A percentile compares a stretch with the other conserved stretches of the same genome.
These are phyloP conservation scores for Scolopax mira DNA, from an alignment of 2,113 vertebrate genomes.

Conservation along the genomic window DNA sequence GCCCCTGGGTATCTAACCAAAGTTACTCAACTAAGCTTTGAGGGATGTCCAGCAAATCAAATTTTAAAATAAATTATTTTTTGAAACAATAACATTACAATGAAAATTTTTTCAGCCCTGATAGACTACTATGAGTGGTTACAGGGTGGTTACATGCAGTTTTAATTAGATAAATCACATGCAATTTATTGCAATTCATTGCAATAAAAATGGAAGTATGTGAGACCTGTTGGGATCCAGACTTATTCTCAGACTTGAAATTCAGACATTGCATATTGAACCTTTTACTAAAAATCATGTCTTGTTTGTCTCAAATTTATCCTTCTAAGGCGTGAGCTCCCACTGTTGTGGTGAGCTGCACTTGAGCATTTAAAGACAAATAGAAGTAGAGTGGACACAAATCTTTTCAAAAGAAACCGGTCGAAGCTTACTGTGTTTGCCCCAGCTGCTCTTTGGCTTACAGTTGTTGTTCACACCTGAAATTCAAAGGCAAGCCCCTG, in stretches of 20 bases:
- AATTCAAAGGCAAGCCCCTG: background rate
- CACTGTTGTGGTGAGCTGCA: background rate
- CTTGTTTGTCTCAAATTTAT: background rate
- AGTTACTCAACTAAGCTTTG: background rate
- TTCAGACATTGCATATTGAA: background rate
- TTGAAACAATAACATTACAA: background rate
- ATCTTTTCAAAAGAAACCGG: background rate
- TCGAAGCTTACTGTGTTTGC: background rate
- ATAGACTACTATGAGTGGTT: background rate
- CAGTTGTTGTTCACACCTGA: background rate
- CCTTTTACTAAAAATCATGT: background rate
- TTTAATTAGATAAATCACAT: background rate
- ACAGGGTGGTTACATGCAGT: background rate
- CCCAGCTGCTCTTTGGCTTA: background rate
- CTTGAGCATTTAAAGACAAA: background rate
- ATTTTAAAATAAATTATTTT: background rate
- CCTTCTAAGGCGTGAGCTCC: background rate
- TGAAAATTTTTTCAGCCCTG: background rate
- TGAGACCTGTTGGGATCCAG: fast-evolving
- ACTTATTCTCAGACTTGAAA: background rate
- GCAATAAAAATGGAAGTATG: background rate
- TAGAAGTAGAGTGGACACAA: background rate
- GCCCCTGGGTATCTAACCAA: background rate
- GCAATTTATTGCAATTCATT: constrained; percentile 29
- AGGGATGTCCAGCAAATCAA: background rate